Evolutionary conservation across 2,888 invertebrate genomes (phyloP), one percentile per base, ranked within the genome.

Genomic region (Dasypolia templi): DNA sequence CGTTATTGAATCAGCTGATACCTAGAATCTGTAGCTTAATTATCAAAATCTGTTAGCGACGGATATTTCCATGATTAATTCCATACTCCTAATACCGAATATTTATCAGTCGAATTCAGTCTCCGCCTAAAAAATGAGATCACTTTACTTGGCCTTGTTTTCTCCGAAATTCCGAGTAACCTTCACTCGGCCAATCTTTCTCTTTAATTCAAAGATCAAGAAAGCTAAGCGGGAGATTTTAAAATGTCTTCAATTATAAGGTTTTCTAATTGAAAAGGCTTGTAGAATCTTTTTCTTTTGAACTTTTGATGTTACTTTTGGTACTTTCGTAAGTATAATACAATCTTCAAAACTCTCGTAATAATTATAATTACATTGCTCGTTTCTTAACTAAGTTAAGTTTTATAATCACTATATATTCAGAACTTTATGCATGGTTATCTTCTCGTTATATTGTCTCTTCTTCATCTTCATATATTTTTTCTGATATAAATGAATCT

Each of bases 151-250:
- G 11, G 39, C 59, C 65, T 84, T 68, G 74, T 81, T 84, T 79
- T 67, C 81, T 56, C 63, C n/a, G 32, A 63, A 61, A 42, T 64
- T 56, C 32, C 51, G 67, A 75, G 55, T 42, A 53, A 26, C 12
- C 55, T 61, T 56, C 64, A 19, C 63, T 26, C 39, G 3, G 6
- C 80, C 68, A 74, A 80, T 80, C 81, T 61, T 61, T 65, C 55
- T 84, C 46, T 61, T 84, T 84, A 84, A 80, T 84, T 84, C 76
- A 68, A 81, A 80, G 84, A 84, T 84, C 84, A 84, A 75, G 64
- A 64, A 55, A 75, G 75, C 67, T 74, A 84, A 84, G 74, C 55
- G 49, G 14, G 26, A 66, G 49, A 79, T 74, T 64, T 80, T 84
- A 19, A 64, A 81, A 68, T 51, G 81, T 56, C 67, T 32, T 51